Evolutionary conservation across 2,888 invertebrate genomes (phyloP).

Genomic region (Dolichopus griseipennis): DNA sequence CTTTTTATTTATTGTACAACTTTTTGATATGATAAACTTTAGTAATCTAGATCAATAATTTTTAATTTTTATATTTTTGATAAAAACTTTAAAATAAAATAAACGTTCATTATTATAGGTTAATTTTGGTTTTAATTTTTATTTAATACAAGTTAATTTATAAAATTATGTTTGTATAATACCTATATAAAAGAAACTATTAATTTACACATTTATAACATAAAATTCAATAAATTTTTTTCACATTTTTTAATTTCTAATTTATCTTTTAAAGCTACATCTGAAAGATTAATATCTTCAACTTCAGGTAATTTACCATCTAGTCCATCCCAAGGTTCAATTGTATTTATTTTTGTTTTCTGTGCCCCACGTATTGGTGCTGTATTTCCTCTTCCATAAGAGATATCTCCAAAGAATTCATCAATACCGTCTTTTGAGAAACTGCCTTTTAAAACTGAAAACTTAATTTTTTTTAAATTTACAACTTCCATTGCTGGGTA

Average conservation of each 20-base stretch:
- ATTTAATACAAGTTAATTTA: neutral
- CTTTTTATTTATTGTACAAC: too few relatives aligned
- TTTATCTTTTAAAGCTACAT: constrained; percentile 67
- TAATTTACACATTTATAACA: neutral
- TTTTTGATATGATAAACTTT: too few relatives aligned
- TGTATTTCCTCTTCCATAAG: constrained; percentile 87
- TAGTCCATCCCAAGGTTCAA: constrained; percentile 88
- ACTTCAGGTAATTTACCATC: constrained; percentile 78
- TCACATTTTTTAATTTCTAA: neutral
- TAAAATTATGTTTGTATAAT: neutral
- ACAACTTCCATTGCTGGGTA: constrained; percentile 98
- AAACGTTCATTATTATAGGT: too few relatives aligned
- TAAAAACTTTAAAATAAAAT: too few relatives aligned
- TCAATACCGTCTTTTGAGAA: constrained; percentile 92
- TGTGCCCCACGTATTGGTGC: constrained; percentile 74
- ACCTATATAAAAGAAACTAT: constrained; percentile 30
- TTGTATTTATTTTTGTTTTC: constrained; percentile 60
- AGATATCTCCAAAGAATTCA: constrained; percentile 86
- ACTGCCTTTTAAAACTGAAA: constrained; percentile 82
- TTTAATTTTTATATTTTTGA: too few relatives aligned
- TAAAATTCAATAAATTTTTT: neutral
- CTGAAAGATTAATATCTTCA: constrained; percentile 87
- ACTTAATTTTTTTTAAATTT: constrained; percentile 94
- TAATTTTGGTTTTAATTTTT: too few relatives aligned
- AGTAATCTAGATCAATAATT: too few relatives aligned